Evolutionary conservation across 2,113 vertebrate genomes (phyloP).

Genomic region (Bubo bubo): DNA sequence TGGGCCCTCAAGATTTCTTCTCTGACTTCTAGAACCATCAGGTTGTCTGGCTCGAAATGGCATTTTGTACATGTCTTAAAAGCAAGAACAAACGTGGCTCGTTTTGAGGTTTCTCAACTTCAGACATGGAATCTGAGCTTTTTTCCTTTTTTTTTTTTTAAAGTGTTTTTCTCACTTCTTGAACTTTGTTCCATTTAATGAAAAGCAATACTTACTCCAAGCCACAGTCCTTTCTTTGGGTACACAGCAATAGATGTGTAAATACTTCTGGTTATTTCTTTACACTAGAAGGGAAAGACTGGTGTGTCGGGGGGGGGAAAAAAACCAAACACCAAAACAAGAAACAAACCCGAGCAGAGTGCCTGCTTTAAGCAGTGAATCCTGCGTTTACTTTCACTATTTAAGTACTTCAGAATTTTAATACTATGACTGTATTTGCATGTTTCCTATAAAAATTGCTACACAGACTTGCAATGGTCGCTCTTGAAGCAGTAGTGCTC

Average conservation of each 20-base stretch:
- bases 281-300: slow-evolving; percentile 18
- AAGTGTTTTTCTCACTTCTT: slow-evolving; percentile 51
- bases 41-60: slow-evolving; percentile 85
- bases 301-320: neutral
- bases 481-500: slow-evolving; percentile 13
- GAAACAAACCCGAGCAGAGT: neutral
- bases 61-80: slow-evolving; percentile 76
- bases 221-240: slow-evolving; percentile 75
- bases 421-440: slow-evolving; percentile 5
- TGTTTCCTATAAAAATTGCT: slow-evolving; percentile 33
- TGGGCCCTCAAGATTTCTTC: slow-evolving; percentile 99
- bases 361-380: slow-evolving; percentile 13
- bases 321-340: neutral
- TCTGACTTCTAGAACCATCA: slow-evolving; percentile 98
- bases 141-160: slow-evolving; percentile 41
- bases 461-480: slow-evolving; percentile 34
- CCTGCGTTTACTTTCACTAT: neutral
- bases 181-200: slow-evolving; percentile 63
- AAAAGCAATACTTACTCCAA: slow-evolving; percentile 79
- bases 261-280: slow-evolving; percentile 55
- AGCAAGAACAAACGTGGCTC: slow-evolving; percentile 73
- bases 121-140: slow-evolving; percentile 69
- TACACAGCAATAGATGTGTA: slow-evolving; percentile 77
- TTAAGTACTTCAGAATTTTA: slow-evolving; percentile 14
- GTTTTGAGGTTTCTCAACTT: slow-evolving; percentile 74